phyloP scores from a whole-genome alignment of 2,113 vertebrate genomes.

The Phaethon lepturus region DNA sequence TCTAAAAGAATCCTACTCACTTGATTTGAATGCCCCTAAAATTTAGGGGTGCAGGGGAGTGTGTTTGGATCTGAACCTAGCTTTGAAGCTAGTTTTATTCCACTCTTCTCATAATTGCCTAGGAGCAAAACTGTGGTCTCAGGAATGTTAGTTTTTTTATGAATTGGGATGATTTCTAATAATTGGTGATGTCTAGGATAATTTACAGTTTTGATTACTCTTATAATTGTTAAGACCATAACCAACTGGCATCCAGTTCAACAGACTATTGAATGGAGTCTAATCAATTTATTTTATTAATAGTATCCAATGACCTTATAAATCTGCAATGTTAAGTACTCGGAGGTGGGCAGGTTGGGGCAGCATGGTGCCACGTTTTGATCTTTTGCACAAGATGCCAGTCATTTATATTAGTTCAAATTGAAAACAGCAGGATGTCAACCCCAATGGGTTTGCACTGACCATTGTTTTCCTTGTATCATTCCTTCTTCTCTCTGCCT shows the following conservation, averaged over 20 bases:
- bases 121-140: not conserved
- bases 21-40: not conserved
- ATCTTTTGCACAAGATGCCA: not conserved
- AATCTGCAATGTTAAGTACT: conserved; percentile 3
- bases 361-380: not conserved
- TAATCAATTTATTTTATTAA: conserved; percentile 41
- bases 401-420: not conserved
- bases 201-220: not conserved
- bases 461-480: not conserved
- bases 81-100: not conserved
- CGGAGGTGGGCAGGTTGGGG: not conserved
- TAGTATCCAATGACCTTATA: not conserved
- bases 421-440: not conserved
- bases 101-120: not conserved
- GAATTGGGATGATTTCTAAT: not conserved
- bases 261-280: not conserved
- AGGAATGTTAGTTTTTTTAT: not conserved
- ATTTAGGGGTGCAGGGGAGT: not conserved
- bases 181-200: not conserved
- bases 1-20: not conserved
- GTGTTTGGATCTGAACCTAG: not conserved
- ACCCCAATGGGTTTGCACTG: not conserved
- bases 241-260: not conserved
- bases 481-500: not conserved
- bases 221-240: not conserved